Base-by-base conservation (phyloP, 35 echinoderm and acorn worm species). In the Stichopus chloronotus region DNA sequence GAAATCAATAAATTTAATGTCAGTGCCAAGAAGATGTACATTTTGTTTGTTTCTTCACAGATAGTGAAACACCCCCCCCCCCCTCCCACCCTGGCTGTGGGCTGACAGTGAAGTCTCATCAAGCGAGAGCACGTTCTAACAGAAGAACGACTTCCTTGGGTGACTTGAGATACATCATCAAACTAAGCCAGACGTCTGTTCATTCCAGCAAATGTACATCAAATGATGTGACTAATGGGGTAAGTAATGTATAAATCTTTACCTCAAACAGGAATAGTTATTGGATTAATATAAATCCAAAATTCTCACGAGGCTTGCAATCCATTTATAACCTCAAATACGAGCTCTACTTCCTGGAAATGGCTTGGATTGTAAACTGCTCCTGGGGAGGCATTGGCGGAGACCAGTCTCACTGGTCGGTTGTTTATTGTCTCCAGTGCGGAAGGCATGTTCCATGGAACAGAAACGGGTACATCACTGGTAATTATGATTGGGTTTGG, bases 221-320 rank as follows among this genome's bases (percentile, higher is more conserved):
- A 1, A 43, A 43, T 43, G 30, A 43, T 43, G 30, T 43, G 30
- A 43, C 30, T 3, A 43, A 3, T 43, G 30, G 30, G 3, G 30
- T 43, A 43, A 43, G 30, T 43, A 3, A 43, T 43, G 30, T 3
- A 43, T 43, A 43, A 43, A 43, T 43, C 30, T 43, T 43, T 74
- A 74, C 69, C 69, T 74, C 22, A 19, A 74, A 74, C 13, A 19
- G 69, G 69, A 7, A 19, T n/a, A 6, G 87, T 43, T 3, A 89
- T 23, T 7, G 87, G 60, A 25, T 89, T 17, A 14, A 89, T 52
- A 61, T 89, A 89, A 72, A 89, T 89, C 87, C 87, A 89, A 55
- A 89, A 89, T 59, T 89, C 87, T 21, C 87, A 89, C 9, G 87
- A 71, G 7, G 87, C 59, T 13, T 30, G 21, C 4, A 7, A 25